These are phyloP conservation scores for Brenthis ino DNA, from an alignment of 2,888 invertebrate species.

Conservation along the genomic window DNA sequence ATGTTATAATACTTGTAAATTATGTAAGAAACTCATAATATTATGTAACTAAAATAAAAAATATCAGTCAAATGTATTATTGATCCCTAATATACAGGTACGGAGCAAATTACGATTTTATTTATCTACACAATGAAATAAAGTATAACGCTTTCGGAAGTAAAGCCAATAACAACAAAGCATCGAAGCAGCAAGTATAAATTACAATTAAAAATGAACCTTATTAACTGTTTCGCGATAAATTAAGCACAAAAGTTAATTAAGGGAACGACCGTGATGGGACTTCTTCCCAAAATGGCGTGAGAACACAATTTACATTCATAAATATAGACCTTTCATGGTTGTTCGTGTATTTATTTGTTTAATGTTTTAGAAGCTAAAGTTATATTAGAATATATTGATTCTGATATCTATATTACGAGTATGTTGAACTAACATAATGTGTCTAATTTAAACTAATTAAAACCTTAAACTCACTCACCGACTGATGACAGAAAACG, in stretches of 20 bases:
- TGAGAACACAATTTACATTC: slow-evolving; percentile 36
- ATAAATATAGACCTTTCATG: slow-evolving; percentile 20
- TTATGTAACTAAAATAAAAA: too few relatives aligned
- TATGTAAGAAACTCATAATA: too few relatives aligned
- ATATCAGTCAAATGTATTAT: too few relatives aligned
- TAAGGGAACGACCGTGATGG: slow-evolving; percentile 39
- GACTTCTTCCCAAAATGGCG: slow-evolving; percentile 29
- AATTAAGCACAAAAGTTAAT: slow-evolving; percentile 39
- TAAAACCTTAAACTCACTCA: too few relatives aligned
- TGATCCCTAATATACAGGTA: too few relatives aligned
- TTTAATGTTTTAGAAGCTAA: neutral
- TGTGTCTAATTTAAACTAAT: too few relatives aligned
- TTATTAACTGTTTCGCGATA: slow-evolving; percentile 38
- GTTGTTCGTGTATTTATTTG: slow-evolving; percentile 24
- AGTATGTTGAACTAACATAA: too few relatives aligned
- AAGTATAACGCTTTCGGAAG: neutral
- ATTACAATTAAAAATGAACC: slow-evolving; percentile 34
- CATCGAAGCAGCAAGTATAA: slow-evolving; percentile 31
- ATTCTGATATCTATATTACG: too few relatives aligned
- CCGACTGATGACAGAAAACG: too few relatives aligned
- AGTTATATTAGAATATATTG: too few relatives aligned
- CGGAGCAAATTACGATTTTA: neutral
- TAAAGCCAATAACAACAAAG: slow-evolving; percentile 10
- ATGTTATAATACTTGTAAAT: too few relatives aligned
- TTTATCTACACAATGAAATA: neutral